Percentiles rank a stretch among this genome's conserved stretches.
phyloP scores from a whole-genome alignment of 2,888 invertebrate genomes.

The Pediacus dermestoides region DNA sequence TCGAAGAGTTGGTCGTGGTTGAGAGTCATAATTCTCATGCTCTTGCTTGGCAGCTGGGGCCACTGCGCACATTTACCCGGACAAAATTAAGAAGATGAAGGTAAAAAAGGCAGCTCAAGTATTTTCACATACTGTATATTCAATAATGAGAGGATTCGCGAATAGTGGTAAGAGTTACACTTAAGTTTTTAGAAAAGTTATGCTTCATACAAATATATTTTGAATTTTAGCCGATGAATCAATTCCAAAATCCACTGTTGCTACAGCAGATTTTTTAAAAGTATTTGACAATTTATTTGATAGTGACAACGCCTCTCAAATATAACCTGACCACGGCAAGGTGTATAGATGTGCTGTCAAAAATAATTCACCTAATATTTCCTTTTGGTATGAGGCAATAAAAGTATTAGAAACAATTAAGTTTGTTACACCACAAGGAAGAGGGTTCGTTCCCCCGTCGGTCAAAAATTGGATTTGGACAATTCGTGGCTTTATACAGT shows the following conservation, averaged over 20 bases:
- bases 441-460: slow-evolving; percentile 15
- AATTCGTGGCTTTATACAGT: slow-evolving; percentile 15
- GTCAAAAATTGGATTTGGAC: slow-evolving; percentile 22
- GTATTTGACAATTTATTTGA: slow-evolving; percentile 19
- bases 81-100: slow-evolving; percentile 14
- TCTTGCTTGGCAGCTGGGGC: too few relatives aligned
- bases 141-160: slow-evolving; percentile 11
- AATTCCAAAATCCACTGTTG: slow-evolving; percentile 12
- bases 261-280: slow-evolving; percentile 16
- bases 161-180: slow-evolving; percentile 1
- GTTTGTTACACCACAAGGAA: slow-evolving; percentile 8
- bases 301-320: slow-evolving; percentile 14
- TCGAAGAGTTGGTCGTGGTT: too few relatives aligned
- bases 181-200: slow-evolving; percentile 1
- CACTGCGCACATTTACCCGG: too few relatives aligned
- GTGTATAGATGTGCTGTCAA: slow-evolving; percentile 5
- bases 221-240: too few relatives aligned
- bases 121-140: slow-evolving; percentile 9
- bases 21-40: too few relatives aligned
- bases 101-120: slow-evolving; percentile 12
- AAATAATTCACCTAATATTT: slow-evolving; percentile 7
- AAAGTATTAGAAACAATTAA: slow-evolving; percentile 8
- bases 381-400: slow-evolving; percentile 11
- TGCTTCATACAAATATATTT: too few relatives aligned
- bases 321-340: slow-evolving; percentile 8